Conservation (phyloP, 1,140 invertebrate genomes). For the Temnothorax curvispinosus region DNA sequence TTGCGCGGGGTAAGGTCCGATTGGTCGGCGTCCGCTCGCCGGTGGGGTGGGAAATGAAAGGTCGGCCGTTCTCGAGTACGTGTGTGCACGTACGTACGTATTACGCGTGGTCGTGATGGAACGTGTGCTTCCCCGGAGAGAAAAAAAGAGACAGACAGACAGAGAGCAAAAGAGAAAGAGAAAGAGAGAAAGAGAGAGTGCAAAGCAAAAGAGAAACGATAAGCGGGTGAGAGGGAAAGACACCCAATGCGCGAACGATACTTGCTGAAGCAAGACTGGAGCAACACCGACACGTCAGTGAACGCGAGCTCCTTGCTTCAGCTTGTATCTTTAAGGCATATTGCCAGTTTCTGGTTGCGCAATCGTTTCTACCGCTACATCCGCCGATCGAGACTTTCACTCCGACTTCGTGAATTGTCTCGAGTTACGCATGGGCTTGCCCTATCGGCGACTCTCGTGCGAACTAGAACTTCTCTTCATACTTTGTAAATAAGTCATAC, state of each 20-base stretch:
- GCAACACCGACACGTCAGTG: slow-evolving; percentile 54
- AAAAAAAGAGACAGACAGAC: background rate
- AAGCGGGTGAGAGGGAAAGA: slow-evolving; percentile 28
- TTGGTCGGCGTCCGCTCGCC: slow-evolving; percentile 75
- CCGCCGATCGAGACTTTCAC: slow-evolving; percentile 35
- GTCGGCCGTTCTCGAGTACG: slow-evolving; percentile 67
- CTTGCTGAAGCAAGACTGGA: slow-evolving; percentile 61
- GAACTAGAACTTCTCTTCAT: background rate
- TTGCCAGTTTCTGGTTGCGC: slow-evolving; percentile 4
- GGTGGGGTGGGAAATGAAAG: slow-evolving; percentile 76
- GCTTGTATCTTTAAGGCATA: slow-evolving; percentile 12
- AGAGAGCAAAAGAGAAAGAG: background rate
- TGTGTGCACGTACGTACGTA: slow-evolving; percentile 66
- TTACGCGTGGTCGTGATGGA: slow-evolving; percentile 66
- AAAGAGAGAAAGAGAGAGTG: background rate
- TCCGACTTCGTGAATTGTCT: slow-evolving; percentile 37
- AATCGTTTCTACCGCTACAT: background rate
- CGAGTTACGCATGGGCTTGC: background rate
- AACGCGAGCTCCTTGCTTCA: background rate
- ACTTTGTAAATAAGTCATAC: background rate
- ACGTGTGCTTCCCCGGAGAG: slow-evolving; percentile 60
- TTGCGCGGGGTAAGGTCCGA: slow-evolving; percentile 78
- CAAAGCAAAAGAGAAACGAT: slow-evolving; percentile 7
- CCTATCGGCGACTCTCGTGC: background rate
- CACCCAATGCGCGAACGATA: slow-evolving; percentile 63